phyloP scores from a whole-genome alignment of 2,797 vertebrate species.

The Novumbra hubbsi region DNA sequence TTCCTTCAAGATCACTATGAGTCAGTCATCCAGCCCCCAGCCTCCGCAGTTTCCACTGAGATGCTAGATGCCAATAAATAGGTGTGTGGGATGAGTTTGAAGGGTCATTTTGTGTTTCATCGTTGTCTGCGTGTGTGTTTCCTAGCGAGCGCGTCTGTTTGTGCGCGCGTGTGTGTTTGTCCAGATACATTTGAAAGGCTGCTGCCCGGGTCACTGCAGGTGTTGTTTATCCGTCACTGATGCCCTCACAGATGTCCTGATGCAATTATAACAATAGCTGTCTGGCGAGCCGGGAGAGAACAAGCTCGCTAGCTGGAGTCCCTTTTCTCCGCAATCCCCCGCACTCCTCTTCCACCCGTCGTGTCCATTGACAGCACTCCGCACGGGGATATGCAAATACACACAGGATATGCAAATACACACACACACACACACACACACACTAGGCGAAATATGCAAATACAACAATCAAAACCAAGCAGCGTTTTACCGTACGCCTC shows the following conservation, averaged over 20 bases:
- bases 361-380: slow-evolving; percentile 45
- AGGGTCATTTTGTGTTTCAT: slow-evolving; percentile 12
- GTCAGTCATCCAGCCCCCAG: background rate
- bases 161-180: slow-evolving; percentile 9
- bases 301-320: background rate
- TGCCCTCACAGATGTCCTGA: slow-evolving; percentile 52
- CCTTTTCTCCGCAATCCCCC: slow-evolving; percentile 15
- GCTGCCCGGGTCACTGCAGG: slow-evolving; percentile 32
- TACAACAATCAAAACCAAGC: slow-evolving; percentile 35
- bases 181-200: slow-evolving; percentile 30
- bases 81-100: slow-evolving; percentile 26
- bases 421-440: background rate
- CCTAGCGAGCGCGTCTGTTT: background rate
- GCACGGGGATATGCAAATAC: slow-evolving; percentile 58
- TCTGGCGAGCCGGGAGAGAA: slow-evolving; percentile 35
- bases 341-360: slow-evolving; percentile 14
- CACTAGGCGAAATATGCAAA: slow-evolving; percentile 54
- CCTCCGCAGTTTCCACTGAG: background rate
- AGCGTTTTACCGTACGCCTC: slow-evolving; percentile 49
- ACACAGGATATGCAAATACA: background rate
- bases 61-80: background rate
- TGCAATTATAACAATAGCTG: slow-evolving; percentile 55
- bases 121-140: background rate
- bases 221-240: slow-evolving; percentile 48
- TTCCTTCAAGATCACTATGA: background rate